Evolutionary conservation across 2,113 vertebrate species (phyloP).

Genomic region (Chinchilla lanigera): DNA sequence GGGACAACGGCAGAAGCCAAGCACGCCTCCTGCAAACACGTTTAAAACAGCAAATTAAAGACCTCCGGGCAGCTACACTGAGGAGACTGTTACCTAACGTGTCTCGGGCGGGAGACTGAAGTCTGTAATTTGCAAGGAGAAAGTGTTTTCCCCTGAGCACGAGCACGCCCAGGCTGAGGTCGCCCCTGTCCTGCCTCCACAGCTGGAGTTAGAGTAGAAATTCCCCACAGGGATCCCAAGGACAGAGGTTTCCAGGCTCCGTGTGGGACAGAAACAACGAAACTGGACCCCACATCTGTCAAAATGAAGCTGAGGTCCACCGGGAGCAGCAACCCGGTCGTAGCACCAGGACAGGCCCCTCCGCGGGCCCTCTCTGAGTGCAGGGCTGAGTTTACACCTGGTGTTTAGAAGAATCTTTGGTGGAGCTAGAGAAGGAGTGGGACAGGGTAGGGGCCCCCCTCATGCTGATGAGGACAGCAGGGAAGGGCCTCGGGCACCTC

Average conservation of each 20-base stretch:
- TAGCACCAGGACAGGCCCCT: neutral
- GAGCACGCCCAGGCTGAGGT: neutral
- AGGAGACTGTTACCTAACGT: fast-evolving
- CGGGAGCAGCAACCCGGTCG: fast-evolving
- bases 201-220: neutral
- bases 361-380: fast-evolving
- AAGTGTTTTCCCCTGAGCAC: neutral
- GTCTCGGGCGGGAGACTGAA: fast-evolving
- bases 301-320: neutral
- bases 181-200: fast-evolving
- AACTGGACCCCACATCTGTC: fast-evolving
- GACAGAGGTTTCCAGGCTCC: neutral
- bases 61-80: fast-evolving
- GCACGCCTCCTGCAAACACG: fast-evolving
- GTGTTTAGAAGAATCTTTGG: fast-evolving
- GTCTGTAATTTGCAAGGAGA: neutral
- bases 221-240: fast-evolving
- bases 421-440: fast-evolving
- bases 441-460: fast-evolving
- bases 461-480: fast-evolving
- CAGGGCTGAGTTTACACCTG: neutral
- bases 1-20: neutral
- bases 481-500: fast-evolving
- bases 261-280: fast-evolving
- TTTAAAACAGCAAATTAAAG: neutral